These are phyloP conservation scores for Psittacula derbiana DNA, from an alignment of 2,797 vertebrate genomes.

Conservation along the genomic window DNA sequence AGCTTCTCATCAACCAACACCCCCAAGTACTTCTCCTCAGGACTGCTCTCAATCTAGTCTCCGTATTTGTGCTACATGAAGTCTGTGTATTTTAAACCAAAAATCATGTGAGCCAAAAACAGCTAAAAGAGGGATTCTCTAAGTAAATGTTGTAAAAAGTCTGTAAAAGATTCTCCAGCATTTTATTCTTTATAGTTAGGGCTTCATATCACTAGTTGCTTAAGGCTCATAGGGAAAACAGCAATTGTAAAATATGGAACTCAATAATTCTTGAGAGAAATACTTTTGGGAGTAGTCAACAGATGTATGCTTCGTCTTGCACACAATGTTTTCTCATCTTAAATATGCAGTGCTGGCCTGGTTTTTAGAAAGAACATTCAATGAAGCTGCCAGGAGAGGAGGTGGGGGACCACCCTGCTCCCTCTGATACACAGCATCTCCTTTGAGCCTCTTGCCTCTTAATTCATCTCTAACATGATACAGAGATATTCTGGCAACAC, in stretches of 20 bases:
- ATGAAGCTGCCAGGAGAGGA: neutral
- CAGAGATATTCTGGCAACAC: neutral
- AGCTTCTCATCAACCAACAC: neutral
- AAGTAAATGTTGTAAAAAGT: neutral
- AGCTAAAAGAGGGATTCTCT: neutral
- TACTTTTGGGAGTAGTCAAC: neutral
- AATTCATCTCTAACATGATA: rapidly evolving
- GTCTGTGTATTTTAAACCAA: neutral
- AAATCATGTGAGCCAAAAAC: neutral
- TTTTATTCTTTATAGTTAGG: neutral
- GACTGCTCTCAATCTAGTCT: neutral
- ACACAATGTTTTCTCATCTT: neutral
- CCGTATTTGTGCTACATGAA: neutral
- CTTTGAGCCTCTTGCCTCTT: neutral
- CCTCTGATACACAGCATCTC: neutral
- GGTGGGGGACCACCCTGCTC: neutral
- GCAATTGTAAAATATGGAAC: neutral
- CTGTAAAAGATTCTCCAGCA: neutral
- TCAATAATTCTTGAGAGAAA: constrained; percentile 18
- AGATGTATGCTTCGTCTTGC: neutral
- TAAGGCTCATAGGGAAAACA: neutral
- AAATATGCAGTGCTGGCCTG: neutral
- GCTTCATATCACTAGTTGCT: neutral
- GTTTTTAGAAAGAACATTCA: neutral
- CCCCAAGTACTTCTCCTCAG: neutral